A percentile compares a stretch with the other conserved stretches of the same genome.
These are phyloP conservation scores for Merops nubicus DNA, from an alignment of 2,113 vertebrate species.

Conservation along the genomic window DNA sequence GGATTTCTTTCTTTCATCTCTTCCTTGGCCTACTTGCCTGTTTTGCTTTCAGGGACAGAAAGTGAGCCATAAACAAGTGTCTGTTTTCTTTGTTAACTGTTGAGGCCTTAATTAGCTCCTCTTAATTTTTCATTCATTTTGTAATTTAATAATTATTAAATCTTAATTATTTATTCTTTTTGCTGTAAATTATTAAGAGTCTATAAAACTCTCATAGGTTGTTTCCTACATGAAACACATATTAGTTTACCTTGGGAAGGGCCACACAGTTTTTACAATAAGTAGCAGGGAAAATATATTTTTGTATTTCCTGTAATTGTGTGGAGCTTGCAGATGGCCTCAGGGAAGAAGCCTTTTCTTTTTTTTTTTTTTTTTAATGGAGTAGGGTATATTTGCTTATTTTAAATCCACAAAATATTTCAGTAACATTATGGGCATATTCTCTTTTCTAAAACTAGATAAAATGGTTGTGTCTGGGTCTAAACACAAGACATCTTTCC, in stretches of 20 bases:
- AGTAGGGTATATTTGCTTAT: not conserved
- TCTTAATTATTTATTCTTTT: too few relatives aligned
- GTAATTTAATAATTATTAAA: too few relatives aligned
- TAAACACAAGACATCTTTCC: not conserved
- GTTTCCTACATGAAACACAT: not conserved
- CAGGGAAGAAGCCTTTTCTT: not conserved
- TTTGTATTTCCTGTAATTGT: conserved; percentile 21
- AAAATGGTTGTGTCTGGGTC: not conserved
- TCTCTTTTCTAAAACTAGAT: not conserved
- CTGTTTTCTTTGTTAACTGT: not conserved
- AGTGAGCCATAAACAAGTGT: not conserved
- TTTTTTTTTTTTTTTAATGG: not conserved
- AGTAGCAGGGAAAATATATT: not conserved
- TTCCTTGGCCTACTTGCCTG: not conserved
- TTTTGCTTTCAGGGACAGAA: not conserved
- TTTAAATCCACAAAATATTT: not conserved
- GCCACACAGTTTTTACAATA: not conserved
- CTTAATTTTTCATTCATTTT: not conserved
- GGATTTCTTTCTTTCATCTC: not conserved
- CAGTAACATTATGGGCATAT: not conserved
- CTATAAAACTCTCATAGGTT: not conserved
- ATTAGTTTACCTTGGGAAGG: not conserved
- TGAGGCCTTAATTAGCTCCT: not conserved
- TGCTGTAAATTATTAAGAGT: not conserved
- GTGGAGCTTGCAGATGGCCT: not conserved